A percentile compares a stretch with the other conserved stretches of the same genome.
These are phyloP conservation scores for Agrotis segetum DNA, from an alignment of 2,888 invertebrate genomes.

Conservation along the genomic window DNA sequence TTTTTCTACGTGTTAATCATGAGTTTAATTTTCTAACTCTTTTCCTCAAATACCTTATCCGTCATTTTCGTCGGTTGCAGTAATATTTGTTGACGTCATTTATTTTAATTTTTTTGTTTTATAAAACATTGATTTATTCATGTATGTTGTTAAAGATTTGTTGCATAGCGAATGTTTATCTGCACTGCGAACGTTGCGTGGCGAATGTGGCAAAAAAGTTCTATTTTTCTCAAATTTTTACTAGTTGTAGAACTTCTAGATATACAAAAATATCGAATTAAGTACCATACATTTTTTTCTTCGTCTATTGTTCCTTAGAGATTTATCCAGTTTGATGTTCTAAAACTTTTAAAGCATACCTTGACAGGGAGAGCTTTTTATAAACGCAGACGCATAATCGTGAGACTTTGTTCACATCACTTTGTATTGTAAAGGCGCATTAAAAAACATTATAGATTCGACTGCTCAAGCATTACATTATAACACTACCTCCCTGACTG, in stretches of 20 bases:
- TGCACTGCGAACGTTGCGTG: constrained; percentile 50
- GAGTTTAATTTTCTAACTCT: not conserved
- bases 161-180: constrained; percentile 52
- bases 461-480: no score
- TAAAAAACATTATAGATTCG: no score
- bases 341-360: no score
- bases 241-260: no score
- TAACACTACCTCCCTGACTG: no score
- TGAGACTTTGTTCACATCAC: not conserved
- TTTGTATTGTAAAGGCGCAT: not conserved
- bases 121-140: not conserved
- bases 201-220: constrained; percentile 45
- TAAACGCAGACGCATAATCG: not conserved
- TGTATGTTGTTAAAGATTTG: not conserved
- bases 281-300: no score
- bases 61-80: not conserved
- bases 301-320: no score
- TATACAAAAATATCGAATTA: no score
- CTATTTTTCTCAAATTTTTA: not conserved
- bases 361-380: no score
- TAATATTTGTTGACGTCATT: not conserved
- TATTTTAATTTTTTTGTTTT: not conserved
- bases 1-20: not conserved
- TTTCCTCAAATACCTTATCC: not conserved
- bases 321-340: no score